Evolutionary conservation across 2,888 invertebrate genomes (phyloP), one percentile per base, ranked within the genome.

Genomic region (Cheilosia impressa): DNA sequence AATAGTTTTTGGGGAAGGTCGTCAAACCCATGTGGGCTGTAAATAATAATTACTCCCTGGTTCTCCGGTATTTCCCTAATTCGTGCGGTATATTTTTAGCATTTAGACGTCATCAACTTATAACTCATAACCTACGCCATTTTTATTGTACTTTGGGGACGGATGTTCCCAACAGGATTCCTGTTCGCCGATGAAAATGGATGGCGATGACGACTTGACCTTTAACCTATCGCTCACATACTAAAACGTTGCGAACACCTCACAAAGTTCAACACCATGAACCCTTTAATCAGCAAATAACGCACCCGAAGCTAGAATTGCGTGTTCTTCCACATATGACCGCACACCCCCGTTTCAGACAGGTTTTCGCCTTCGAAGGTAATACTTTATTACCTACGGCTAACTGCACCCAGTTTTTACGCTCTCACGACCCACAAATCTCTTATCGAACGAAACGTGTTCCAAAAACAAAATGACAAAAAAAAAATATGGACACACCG

Each of bases 401-500:
- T 50, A 68, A 50, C 80, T 81, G 80, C 76, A 57, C 80, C 80
- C 68, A 55, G 24, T 80, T 73, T 57, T 27, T 9, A 9, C 6
- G 52, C 31, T 27, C 41, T 13, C 55, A 63, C 80, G 75, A 47
- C 55, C 75, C 57, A 43, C 55, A 76, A 76, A 76, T 69, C 68
- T 52, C 15, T 45, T 79, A 78, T 65, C 57, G 63, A 78, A 47
- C 34, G 24, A 17, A 60, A 41, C 9, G 52, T 50, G 3, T n/a
- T 63, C 55, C 7, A 2, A 34, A 4, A 13, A 24, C 10, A 27
- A 43, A 24, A 13, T 7, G 1, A 7, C 1, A 27, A 6, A 6
- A 27, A 17, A n/a, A 53, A 27, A 15, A 53, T 27, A 24, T 63
- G 47, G 17, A 45, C 45, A 19, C 34, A 7, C 27, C 31, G 9